These are phyloP conservation scores for Sericinus montela DNA, from an alignment of 2,888 invertebrate species.

Conservation along the genomic window DNA sequence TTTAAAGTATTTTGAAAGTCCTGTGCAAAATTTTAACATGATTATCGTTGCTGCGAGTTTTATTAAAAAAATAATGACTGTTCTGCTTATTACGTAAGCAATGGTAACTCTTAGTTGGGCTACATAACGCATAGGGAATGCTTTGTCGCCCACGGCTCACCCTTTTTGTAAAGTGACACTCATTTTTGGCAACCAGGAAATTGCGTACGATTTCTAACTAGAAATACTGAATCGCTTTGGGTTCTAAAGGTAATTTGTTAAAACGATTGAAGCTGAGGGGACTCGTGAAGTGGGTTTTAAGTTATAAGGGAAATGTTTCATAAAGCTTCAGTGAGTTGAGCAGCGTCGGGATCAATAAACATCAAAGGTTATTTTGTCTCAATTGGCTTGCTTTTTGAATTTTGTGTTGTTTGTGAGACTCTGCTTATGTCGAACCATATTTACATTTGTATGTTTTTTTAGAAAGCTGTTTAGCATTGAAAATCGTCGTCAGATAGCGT, in stretches of 20 bases:
- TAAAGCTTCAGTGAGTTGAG: constrained; percentile 17
- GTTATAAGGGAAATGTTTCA: constrained; percentile 26
- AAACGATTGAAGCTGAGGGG: constrained; percentile 33
- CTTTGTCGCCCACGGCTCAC: constrained; percentile 29
- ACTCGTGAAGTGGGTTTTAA: constrained; percentile 21
- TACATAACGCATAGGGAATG: constrained; percentile 35
- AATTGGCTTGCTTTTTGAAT: too few relatives aligned
- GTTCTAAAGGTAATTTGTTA: constrained; percentile 50
- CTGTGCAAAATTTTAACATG: too few relatives aligned
- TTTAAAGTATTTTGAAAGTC: too few relatives aligned
- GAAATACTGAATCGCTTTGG: constrained; percentile 37
- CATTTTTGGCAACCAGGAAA: constrained; percentile 67
- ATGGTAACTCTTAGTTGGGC: constrained; percentile 15
- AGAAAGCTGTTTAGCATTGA: too few relatives aligned
- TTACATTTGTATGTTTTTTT: too few relatives aligned
- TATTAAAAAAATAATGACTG: too few relatives aligned
- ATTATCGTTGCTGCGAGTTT: too few relatives aligned
- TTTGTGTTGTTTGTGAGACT: too few relatives aligned
- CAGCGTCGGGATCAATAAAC: constrained; percentile 17
- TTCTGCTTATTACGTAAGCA: too few relatives aligned
- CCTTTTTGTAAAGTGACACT: constrained; percentile 67
- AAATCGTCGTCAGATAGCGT: too few relatives aligned
- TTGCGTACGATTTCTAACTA: constrained; percentile 56
- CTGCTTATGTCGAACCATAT: too few relatives aligned
- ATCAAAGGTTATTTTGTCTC: constrained; percentile 9